phyloP scores from a whole-genome alignment of 2,888 invertebrate genomes.

The Drosophila monieri region DNA sequence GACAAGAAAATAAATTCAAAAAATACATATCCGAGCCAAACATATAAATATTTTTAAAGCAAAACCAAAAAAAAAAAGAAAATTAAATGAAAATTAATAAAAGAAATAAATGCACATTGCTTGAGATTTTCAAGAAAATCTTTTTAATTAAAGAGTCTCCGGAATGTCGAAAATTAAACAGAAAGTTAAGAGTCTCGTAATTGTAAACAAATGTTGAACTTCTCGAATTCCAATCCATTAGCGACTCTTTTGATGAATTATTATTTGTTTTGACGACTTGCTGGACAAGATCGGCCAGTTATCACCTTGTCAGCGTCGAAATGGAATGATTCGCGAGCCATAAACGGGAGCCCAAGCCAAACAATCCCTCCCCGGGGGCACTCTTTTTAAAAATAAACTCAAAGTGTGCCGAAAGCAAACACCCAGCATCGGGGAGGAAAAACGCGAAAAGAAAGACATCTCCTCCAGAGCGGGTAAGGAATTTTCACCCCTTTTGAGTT shows the following conservation, averaged over 20 bases:
- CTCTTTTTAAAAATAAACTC: slow-evolving; percentile 61
- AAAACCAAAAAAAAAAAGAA: slow-evolving; percentile 4
- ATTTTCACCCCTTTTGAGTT: slow-evolving; percentile 43
- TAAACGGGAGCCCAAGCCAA: slow-evolving; percentile 20
- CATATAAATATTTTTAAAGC: slow-evolving; percentile 35
- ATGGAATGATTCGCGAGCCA: slow-evolving; percentile 21
- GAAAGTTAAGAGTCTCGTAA: background rate
- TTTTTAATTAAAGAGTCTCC: background rate
- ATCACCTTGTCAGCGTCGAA: slow-evolving; percentile 40
- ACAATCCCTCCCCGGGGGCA: slow-evolving; percentile 13
- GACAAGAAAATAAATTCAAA: slow-evolving; percentile 43
- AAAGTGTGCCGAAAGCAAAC: slow-evolving; percentile 64
- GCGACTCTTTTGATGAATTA: slow-evolving; percentile 37
- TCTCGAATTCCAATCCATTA: slow-evolving; percentile 29
- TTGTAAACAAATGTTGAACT: background rate
- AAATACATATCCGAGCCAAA: slow-evolving; percentile 32
- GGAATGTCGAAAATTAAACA: background rate
- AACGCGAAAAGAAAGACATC: slow-evolving; percentile 25
- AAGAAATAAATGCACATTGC: slow-evolving; percentile 17
- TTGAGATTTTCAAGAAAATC: background rate
- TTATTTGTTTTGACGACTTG: slow-evolving; percentile 19
- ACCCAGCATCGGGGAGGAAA: slow-evolving; percentile 29
- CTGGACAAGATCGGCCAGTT: slow-evolving; percentile 41
- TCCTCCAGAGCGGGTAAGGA: slow-evolving; percentile 26
- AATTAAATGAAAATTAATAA: slow-evolving; percentile 10